Evolutionary conservation across 2,113 vertebrate species (phyloP).

Genomic region (Ceyx cyanopectus): DNA sequence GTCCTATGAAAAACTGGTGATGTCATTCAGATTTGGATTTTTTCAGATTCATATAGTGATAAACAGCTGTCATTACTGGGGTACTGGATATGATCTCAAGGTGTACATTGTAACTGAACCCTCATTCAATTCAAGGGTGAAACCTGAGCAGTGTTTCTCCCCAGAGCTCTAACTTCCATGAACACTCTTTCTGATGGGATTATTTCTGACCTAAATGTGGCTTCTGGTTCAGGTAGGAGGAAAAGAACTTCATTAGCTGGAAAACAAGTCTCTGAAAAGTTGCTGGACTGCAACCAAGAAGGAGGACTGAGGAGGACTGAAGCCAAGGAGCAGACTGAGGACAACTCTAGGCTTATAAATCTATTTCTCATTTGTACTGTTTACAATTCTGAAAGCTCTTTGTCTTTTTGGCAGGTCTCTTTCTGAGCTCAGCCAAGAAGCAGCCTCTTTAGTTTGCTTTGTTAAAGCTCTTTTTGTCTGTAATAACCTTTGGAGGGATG

Average conservation of each 20-base stretch:
- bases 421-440: slow-evolving; percentile 12
- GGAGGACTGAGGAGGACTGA: background rate
- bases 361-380: background rate
- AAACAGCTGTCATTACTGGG: background rate
- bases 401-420: background rate
- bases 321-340: background rate
- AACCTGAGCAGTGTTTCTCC: background rate
- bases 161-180: background rate
- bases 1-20: background rate
- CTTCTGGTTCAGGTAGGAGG: background rate
- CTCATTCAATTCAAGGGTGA: background rate
- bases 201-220: background rate
- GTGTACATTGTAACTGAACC: background rate
- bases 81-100: background rate
- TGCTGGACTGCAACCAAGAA: background rate
- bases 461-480: background rate
- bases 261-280: background rate
- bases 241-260: background rate
- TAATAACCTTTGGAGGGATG: background rate
- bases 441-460: background rate
- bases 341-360: background rate
- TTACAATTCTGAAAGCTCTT: slow-evolving; percentile 11
- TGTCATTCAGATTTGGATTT: background rate
- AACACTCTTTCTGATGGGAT: background rate
- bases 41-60: background rate